A percentile compares a stretch with the other conserved stretches of the same genome.
Conservation (phyloP, 2,797 vertebrate genomes). For the Sphaeramia orbicularis region DNA sequence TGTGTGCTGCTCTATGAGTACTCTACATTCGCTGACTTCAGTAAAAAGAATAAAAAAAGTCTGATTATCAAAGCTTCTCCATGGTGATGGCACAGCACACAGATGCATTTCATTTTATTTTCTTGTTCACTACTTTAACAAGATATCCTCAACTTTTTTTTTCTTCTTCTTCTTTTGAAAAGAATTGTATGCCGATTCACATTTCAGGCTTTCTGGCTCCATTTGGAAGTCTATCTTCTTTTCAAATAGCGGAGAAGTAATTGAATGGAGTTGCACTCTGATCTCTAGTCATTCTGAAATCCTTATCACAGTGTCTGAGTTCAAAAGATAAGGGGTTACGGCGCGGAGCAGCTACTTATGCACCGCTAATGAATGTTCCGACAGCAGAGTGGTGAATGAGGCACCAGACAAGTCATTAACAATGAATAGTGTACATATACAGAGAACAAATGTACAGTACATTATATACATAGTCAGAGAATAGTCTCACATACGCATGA, state of each 20-base stretch:
- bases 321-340: slow-evolving; percentile 60
- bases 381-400: slow-evolving; percentile 42
- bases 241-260: slow-evolving; percentile 52
- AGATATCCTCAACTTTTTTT: slow-evolving; percentile 39
- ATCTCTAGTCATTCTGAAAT: slow-evolving; percentile 64
- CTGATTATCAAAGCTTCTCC: slow-evolving; percentile 71
- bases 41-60: slow-evolving; percentile 64
- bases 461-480: slow-evolving; percentile 41
- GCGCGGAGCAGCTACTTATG: slow-evolving; percentile 47
- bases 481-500: slow-evolving; percentile 8
- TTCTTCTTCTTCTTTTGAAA: slow-evolving; percentile 19
- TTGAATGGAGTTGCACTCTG: slow-evolving; percentile 65
- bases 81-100: slow-evolving; percentile 44
- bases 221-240: slow-evolving; percentile 43
- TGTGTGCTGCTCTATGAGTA: slow-evolving; percentile 59
- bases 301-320: slow-evolving; percentile 63
- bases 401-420: slow-evolving; percentile 59
- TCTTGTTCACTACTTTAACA: slow-evolving; percentile 49
- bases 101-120: slow-evolving; percentile 49
- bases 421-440: slow-evolving; percentile 49
- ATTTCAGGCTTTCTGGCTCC: slow-evolving; percentile 34
- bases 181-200: slow-evolving; percentile 33
- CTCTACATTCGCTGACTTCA: slow-evolving; percentile 56
- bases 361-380: slow-evolving; percentile 61
- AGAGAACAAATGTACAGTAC: slow-evolving; percentile 46